A percentile compares a stretch with the other conserved stretches of the same genome.
These are phyloP conservation scores for Aurelia aurita complex sp. Pacific DNA, from an alignment of 30 jellyfish, hydroid and myxozoan species.

Conservation along the genomic window DNA sequence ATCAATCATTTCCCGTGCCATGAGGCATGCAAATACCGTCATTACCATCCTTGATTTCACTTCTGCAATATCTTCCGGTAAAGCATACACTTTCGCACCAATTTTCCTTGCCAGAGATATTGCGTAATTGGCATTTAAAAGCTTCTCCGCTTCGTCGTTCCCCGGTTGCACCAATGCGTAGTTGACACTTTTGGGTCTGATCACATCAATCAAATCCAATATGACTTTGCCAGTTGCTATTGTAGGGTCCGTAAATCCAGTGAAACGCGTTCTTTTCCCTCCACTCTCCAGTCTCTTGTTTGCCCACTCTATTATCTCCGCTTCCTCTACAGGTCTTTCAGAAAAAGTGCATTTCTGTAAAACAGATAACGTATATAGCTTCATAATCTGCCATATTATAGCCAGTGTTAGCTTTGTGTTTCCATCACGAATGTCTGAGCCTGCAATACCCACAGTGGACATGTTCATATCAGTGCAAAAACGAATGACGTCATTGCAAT, in stretches of 20 bases:
- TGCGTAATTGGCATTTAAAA: slow-evolving; percentile 75
- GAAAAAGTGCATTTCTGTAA: slow-evolving; percentile 51
- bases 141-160: slow-evolving; percentile 54
- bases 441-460: slow-evolving; percentile 75
- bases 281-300: slow-evolving; percentile 32
- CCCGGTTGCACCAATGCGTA: slow-evolving; percentile 67
- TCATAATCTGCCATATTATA: slow-evolving; percentile 64
- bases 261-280: slow-evolving; percentile 55
- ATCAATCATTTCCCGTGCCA: slow-evolving; percentile 53
- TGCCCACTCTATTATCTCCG: slow-evolving; percentile 66
- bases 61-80: slow-evolving; percentile 82
- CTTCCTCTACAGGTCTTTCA: slow-evolving; percentile 44
- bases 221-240: slow-evolving; percentile 57
- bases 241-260: slow-evolving; percentile 64
- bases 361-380: slow-evolving; percentile 35
- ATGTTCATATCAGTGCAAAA: slow-evolving; percentile 40
- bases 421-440: slow-evolving; percentile 73
- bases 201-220: slow-evolving; percentile 67
- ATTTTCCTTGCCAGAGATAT: slow-evolving; percentile 75
- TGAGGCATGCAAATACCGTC: slow-evolving; percentile 87
- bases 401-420: slow-evolving; percentile 50
- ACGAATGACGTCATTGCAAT: slow-evolving; percentile 71
- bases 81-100: slow-evolving; percentile 81
- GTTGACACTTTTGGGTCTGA: slow-evolving; percentile 62
- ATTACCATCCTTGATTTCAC: slow-evolving; percentile 74